Percentiles rank a stretch among this genome's conserved stretches.
phyloP scores from a whole-genome alignment of 2,888 invertebrate species.

The Leptogaster cylindrica region DNA sequence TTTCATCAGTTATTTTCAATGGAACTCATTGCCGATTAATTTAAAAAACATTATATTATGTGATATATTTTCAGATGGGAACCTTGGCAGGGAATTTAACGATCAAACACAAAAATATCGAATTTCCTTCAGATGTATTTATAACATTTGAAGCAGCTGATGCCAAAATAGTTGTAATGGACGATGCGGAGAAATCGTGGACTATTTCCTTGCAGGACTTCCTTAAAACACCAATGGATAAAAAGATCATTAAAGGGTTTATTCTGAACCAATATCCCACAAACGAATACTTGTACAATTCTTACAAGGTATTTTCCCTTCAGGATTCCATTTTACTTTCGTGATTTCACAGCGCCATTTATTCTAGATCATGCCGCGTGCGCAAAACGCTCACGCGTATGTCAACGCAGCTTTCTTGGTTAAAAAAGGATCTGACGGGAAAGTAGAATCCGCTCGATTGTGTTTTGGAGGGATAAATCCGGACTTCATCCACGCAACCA shows the following conservation, averaged over 20 bases:
- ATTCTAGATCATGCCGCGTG: constrained; percentile 75
- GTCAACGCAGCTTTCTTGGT: constrained; percentile 78
- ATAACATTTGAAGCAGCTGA: constrained; percentile 62
- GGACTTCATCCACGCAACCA: constrained; percentile 62
- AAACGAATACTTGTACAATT: constrained; percentile 65
- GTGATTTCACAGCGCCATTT: too few species aligned
- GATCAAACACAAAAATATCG: constrained; percentile 70
- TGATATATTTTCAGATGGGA: constrained; percentile 64
- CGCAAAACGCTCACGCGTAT: constrained; percentile 79
- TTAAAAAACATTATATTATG: too few species aligned
- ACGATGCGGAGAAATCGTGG: constrained; percentile 48
- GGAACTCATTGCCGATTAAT: too few species aligned
- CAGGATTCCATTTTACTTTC: not conserved
- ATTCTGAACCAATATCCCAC: constrained; percentile 65
- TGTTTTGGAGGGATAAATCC: constrained; percentile 68
- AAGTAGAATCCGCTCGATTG: constrained; percentile 62
- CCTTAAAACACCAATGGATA: constrained; percentile 68
- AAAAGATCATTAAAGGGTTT: constrained; percentile 70
- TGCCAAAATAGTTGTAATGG: constrained; percentile 61
- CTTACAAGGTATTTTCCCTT: constrained; percentile 68
- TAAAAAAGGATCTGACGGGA: constrained; percentile 52
- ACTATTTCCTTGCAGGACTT: constrained; percentile 64
- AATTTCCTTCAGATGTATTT: constrained; percentile 76
- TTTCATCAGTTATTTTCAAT: too few species aligned
- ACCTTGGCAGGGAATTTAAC: constrained; percentile 74